Evolutionary conservation across 2,113 vertebrate genomes (phyloP), one percentile per base, ranked within the genome.

Genomic region (Mustela nigripes): DNA sequence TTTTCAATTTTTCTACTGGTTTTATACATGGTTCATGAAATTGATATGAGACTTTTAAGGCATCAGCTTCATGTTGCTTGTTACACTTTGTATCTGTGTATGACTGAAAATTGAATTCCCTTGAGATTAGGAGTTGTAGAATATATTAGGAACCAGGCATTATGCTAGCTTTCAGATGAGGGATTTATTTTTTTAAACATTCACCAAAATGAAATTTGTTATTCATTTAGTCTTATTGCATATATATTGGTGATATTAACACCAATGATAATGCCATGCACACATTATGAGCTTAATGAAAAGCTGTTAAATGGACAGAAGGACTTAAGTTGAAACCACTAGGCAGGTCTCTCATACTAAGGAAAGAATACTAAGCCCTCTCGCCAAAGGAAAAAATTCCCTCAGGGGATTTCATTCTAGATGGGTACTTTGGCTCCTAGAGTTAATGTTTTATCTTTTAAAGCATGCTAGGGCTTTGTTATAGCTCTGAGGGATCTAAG

Each of bases 231-330:
- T 56, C 42, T 56, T 21, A 80, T 19, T 24, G 22, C 53, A 67
- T n/a, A 93, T 60, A 31, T 65, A 74, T 42, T 93, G 53, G n/a
- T 79, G 9, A 83, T 82, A 90, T 82, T 24, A 65, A 82, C 5
- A 81, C 19, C 53, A 91, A 58, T 28, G 5, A 45, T 26, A 69
- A 3, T 69, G 36, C 15, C 4, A 79, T 69, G 45, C 21, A 84
- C 76, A 96, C 42, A 94, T 65, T 79, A 39, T 48, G 12, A 91
- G 33, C 78, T n/a, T 79, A 87, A 67, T 11, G 50, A 97, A 94
- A 90, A 85, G 73, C 58, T 90, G 83, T 81, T 84, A 85, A 62
- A 39, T 86, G 11, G 39, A 60, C 10, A 87, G 85, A 53, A 90
- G 24, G n/a, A 90, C 26, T 62, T 62, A 86, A 53, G 21, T 3